These are phyloP conservation scores for Elysia crispata DNA, from an alignment of 2,888 invertebrate species.

Conservation along the genomic window DNA sequence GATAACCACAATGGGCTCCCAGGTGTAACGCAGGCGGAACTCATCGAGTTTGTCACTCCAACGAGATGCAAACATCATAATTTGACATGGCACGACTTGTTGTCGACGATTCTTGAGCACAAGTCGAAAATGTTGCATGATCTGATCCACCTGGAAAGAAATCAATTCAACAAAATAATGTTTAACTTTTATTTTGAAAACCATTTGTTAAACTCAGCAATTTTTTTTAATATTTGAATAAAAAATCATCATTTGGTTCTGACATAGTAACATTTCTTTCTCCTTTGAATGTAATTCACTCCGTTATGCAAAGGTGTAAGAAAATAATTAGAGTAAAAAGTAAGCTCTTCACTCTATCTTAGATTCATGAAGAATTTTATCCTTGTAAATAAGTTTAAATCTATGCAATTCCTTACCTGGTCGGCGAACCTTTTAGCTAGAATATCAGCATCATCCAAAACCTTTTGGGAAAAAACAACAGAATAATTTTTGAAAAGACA, in stretches of 20 bases:
- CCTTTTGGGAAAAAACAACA: slow-evolving; percentile 60
- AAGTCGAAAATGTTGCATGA: slow-evolving; percentile 59
- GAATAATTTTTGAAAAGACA: neutral
- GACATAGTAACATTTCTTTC: too few species aligned
- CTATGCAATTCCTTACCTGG: slow-evolving; percentile 59
- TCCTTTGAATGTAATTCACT: too few species aligned
- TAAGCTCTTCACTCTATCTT: too few species aligned
- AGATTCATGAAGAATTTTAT: too few species aligned
- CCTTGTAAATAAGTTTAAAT: too few species aligned
- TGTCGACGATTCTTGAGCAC: slow-evolving; percentile 52
- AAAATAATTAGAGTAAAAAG: too few species aligned
- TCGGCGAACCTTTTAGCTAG: slow-evolving; percentile 80
- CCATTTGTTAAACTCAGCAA: neutral
- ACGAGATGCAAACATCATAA: slow-evolving; percentile 78
- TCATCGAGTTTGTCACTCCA: slow-evolving; percentile 83
- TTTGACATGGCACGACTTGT: slow-evolving; percentile 63
- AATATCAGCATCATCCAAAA: slow-evolving; percentile 85
- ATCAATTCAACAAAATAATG: too few species aligned
- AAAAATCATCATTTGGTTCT: neutral
- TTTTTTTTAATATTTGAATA: neutral
- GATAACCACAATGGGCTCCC: slow-evolving; percentile 84
- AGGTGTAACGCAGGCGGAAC: slow-evolving; percentile 80
- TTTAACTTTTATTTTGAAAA: neutral
- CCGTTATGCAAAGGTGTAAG: too few species aligned
- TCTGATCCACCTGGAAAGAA: slow-evolving; percentile 54